A percentile compares a stretch with the other conserved stretches of the same genome.
Conservation (phyloP, 2,113 vertebrate species). For the Perccottus glenii region DNA sequence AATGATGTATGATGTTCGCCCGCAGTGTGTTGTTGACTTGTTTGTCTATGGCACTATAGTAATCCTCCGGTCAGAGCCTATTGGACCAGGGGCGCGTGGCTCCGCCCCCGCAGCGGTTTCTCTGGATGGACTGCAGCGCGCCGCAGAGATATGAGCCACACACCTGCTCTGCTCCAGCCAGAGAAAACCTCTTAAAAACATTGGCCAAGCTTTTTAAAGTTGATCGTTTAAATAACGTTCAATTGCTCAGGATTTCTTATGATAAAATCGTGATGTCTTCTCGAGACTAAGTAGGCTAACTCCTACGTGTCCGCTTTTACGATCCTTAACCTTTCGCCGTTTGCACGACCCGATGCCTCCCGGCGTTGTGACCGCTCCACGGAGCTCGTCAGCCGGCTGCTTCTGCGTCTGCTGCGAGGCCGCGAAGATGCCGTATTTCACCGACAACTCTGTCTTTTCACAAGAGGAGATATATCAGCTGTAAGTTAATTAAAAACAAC, state of each 20-base stretch:
- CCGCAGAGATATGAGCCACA: constrained; percentile 22
- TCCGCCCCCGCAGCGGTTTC: constrained; percentile 40
- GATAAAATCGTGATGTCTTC: neutral
- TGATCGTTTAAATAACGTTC: neutral
- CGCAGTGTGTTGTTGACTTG: neutral
- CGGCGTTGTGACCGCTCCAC: constrained; percentile 59
- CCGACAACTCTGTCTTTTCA: constrained; percentile 57
- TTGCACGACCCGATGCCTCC: constrained; percentile 58
- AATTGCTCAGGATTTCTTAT: too few species aligned
- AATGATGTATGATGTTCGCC: neutral
- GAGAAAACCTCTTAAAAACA: neutral
- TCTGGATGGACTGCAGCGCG: constrained; percentile 59
- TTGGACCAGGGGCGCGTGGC: constrained; percentile 30
- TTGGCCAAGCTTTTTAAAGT: neutral
- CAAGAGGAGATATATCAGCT: constrained; percentile 60
- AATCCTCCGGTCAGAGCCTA: neutral
- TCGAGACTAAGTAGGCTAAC: neutral
- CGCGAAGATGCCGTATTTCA: constrained; percentile 51
- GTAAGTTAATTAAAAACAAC: constrained; percentile 59
- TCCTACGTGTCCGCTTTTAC: neutral
- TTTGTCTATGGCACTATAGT: neutral
- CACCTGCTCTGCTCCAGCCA: constrained; percentile 23
- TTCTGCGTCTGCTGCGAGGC: constrained; percentile 55
- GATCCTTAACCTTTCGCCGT: neutral
- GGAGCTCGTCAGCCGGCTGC: constrained; percentile 55